Evolutionary conservation across 1,140 invertebrate species (phyloP).

Genomic region (Drosophila equinoxialis): DNA sequence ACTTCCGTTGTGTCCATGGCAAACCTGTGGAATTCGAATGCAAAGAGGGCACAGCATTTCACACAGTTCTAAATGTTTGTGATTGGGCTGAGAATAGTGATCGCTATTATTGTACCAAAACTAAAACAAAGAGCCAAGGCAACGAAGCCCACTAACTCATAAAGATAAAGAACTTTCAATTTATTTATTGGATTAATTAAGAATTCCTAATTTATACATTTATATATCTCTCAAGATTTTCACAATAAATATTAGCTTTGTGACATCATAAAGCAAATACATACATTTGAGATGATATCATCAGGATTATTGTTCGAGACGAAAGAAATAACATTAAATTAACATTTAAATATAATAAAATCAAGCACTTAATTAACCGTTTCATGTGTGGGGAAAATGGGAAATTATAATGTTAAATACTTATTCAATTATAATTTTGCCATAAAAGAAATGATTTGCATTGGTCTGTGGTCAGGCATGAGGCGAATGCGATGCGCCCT

Average conservation of each 20-base stretch:
- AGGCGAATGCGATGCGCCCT: conserved; percentile 19
- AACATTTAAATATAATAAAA: conserved; percentile 35
- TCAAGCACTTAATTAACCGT: conserved; percentile 44
- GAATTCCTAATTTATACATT: conserved; percentile 16
- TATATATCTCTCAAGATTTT: conserved; percentile 33
- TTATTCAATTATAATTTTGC: conserved; percentile 30
- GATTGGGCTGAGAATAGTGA: conserved; percentile 91
- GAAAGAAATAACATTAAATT: conserved; percentile 63
- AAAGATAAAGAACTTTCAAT: background rate
- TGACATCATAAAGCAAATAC: conserved; percentile 1
- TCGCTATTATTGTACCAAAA: conserved; percentile 83
- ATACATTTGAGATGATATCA: background rate
- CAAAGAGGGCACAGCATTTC: conserved; percentile 89
- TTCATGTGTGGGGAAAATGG: conserved; percentile 4
- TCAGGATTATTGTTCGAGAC: conserved; percentile 49
- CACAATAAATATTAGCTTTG: conserved; percentile 14
- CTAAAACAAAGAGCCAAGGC: conserved; percentile 44
- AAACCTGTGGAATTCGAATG: conserved; percentile 89
- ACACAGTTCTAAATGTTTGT: conserved; percentile 87
- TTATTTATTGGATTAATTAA: conserved; percentile 27
- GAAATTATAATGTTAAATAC: conserved; percentile 8
- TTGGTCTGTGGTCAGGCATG: conserved; percentile 49
- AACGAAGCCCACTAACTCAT: conserved; percentile 46
- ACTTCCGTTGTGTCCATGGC: conserved; percentile 91
- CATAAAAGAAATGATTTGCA: conserved; percentile 52